Evolutionary conservation across 2,888 invertebrate genomes (phyloP).

Genomic region (Tipula lateralis): DNA sequence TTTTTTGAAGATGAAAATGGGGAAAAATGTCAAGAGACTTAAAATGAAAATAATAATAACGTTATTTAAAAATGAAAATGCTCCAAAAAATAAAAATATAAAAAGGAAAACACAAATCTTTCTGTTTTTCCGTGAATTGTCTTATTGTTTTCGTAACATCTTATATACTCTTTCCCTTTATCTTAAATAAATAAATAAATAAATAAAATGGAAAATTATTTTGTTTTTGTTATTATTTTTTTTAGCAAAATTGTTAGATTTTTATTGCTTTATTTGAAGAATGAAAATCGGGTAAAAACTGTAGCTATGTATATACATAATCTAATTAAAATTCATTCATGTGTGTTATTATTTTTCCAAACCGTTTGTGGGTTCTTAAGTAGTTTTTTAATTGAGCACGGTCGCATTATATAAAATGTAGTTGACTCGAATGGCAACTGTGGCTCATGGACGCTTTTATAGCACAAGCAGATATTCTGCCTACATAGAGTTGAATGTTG

Average conservation of each 20-base stretch:
- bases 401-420: not conserved
- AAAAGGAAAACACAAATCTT: slow-evolving; percentile 7
- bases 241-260: not conserved
- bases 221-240: not conserved
- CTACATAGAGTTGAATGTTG: not conserved
- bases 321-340: slow-evolving; percentile 24
- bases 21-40: slow-evolving; percentile 14
- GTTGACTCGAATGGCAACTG: no score
- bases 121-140: not conserved
- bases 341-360: not conserved
- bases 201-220: slow-evolving; percentile 7
- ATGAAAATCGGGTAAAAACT: not conserved
- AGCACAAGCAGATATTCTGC: no score
- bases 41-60: slow-evolving; percentile 24
- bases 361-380: not conserved
- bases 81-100: not conserved
- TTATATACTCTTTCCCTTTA: not conserved
- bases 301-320: not conserved
- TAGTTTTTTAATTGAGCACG: not conserved
- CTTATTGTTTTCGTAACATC: not conserved
- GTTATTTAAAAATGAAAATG: slow-evolving; percentile 19
- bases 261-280: not conserved
- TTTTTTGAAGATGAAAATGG: not conserved
- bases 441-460: no score
- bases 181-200: not conserved